phyloP scores from a whole-genome alignment of 2,113 vertebrate species.

The human (Homo sapiens) region DNA sequence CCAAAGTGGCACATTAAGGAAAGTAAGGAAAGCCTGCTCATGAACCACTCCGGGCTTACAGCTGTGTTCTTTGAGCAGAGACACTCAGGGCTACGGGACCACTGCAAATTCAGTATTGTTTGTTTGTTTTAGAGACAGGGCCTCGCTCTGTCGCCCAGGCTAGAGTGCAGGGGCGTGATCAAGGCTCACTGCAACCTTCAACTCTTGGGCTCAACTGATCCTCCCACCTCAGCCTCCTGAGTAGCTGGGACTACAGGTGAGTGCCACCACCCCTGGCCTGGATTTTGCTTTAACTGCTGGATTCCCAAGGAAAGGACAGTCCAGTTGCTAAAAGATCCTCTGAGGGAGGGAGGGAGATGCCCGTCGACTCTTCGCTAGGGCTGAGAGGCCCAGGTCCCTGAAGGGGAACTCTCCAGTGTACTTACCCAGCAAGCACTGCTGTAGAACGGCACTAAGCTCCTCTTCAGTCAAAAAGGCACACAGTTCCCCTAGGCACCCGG shows the following conservation, averaged over 20 bases:
- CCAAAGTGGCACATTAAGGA: not conserved
- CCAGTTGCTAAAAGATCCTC: not conserved
- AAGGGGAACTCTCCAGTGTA: not conserved
- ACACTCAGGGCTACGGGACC: not conserved
- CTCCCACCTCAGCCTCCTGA: too few species aligned
- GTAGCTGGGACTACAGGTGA: too few species aligned
- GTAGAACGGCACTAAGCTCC: conserved; percentile 90
- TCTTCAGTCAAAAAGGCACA: conserved; percentile 96
- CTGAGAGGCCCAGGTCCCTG: not conserved
- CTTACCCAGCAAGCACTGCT: conserved; percentile 93
- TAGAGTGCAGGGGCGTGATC: not conserved
- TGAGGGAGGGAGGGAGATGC: not conserved
- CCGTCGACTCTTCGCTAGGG: not conserved
- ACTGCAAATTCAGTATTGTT: not conserved
- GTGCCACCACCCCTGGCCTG: too few species aligned
- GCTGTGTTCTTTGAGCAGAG: not conserved
- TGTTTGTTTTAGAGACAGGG: not conserved
- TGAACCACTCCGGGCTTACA: not conserved
- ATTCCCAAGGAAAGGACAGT: not conserved
- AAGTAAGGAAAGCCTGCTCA: not conserved
- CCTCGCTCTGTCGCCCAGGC: not conserved
- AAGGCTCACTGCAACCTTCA: too few species aligned
- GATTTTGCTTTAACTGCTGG: not conserved
- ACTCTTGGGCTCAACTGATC: too few species aligned
- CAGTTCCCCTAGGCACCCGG: conserved; percentile 95